phyloP scores from a whole-genome alignment of 2,113 vertebrate species.

The Calidris pygmaea region DNA sequence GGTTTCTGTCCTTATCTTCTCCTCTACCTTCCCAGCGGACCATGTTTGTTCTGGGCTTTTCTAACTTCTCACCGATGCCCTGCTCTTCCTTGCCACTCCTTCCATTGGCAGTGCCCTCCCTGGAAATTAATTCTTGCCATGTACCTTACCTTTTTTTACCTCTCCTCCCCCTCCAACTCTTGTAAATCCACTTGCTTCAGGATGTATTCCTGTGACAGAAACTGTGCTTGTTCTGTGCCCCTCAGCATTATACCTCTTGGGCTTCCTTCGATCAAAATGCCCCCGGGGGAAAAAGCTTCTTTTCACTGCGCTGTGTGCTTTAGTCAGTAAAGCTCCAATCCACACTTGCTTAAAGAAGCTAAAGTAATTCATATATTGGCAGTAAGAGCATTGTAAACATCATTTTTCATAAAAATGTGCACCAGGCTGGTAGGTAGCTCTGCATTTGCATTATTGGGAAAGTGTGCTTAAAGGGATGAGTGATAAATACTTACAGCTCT shows the following conservation, averaged over 20 bases:
- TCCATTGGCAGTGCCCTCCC: background rate
- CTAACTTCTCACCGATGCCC: background rate
- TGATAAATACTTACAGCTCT: background rate
- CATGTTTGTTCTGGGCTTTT: background rate
- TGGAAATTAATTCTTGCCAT: background rate
- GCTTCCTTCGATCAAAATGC: background rate
- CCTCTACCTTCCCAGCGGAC: background rate
- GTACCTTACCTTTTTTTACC: background rate
- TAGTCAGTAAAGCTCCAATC: background rate
- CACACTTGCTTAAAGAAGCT: background rate
- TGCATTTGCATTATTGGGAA: background rate
- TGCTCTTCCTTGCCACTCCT: background rate
- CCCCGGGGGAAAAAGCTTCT: background rate
- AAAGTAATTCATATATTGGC: background rate
- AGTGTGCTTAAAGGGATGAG: background rate
- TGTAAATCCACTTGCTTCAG: background rate
- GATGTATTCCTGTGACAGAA: background rate
- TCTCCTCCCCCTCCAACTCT: background rate
- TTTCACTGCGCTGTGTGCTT: background rate
- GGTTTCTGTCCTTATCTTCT: background rate
- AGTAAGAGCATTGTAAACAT: background rate
- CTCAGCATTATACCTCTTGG: background rate
- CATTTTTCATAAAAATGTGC: background rate
- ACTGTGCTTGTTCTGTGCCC: background rate
- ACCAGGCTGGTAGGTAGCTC: background rate